Base-by-base conservation (phyloP, 2,888 invertebrate genomes). In the Caenorhabditis doughertyi region DNA sequence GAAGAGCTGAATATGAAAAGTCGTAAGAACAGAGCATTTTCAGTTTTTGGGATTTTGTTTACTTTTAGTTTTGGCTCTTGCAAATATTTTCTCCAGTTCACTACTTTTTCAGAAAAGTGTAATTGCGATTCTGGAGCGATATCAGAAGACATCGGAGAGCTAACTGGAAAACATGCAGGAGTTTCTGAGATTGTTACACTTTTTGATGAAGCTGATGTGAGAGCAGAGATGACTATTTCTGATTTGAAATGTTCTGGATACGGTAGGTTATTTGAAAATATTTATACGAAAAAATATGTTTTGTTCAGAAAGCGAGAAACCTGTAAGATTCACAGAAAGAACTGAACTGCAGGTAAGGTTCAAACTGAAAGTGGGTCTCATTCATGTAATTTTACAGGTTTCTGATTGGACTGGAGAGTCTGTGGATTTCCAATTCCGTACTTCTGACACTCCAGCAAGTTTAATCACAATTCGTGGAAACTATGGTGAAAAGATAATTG, bases 221-320 rank as follows among this genome's bases (percentile, higher is more conserved):
- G 67, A 16, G 89, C 85, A 4, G 64, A 79, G 11, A 72, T 90
- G 62, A 85, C 87, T 1, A 53, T 90, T 42, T 87, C 87, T 3
- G 80, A 84, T 11, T 73, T 90, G 32, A 76, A 84, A 42, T 90
- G 90, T 49, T 67, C 65, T 0, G 89, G 90, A 49, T 87, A 87
- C 51, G 81, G 88, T 84, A 16, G 42, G 55, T 25, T 27, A 25
- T n/a, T 32, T 0, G 13, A 35, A 5, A 16, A 0, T 0, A 13
- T 16, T 11, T 7, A 18, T 60, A 2, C 9, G 27, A 56, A 21
- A n/a, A 35, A 4, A 13, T 1, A 56, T 32, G 13, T 56, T 11
- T n/a, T 44, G 18, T 71, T 49, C 29, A 76, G 72, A 74, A 35
- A 67, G 70, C 23, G 71, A 79, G 27, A 65, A 64, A 13, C 76